Conservation (phyloP, 2,888 invertebrate genomes). For the Bruchidius siliquastri region DNA sequence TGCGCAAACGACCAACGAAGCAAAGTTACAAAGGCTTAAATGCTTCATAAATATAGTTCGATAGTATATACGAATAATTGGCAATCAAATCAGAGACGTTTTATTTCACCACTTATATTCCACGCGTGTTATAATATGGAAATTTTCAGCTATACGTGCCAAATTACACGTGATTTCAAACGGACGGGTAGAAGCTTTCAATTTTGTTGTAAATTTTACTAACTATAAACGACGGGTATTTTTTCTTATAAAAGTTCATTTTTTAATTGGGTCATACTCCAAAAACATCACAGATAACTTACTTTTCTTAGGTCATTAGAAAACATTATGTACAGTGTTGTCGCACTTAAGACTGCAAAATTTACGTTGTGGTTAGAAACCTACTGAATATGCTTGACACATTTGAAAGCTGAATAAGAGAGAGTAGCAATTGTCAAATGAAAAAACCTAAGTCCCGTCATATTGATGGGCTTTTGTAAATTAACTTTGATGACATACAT, state of each 20-base stretch:
- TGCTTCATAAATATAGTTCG: neutral
- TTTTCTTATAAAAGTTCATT: conserved; percentile 14
- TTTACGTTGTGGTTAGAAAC: neutral
- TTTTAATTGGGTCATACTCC: conserved; percentile 26
- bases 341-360: neutral
- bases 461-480: too few relatives aligned
- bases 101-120: conserved; percentile 3
- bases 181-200: conserved; percentile 24
- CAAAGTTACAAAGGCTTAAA: neutral
- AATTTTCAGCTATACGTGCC: neutral
- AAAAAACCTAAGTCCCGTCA: too few relatives aligned
- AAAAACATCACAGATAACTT: conserved; percentile 34
- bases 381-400: neutral
- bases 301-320: conserved; percentile 33
- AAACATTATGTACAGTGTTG: conserved; percentile 12
- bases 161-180: conserved; percentile 5
- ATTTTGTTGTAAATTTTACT: conserved; percentile 6
- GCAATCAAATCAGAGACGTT: neutral
- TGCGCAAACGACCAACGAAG: too few relatives aligned
- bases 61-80: neutral
- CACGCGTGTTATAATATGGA: neutral
- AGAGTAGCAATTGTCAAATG: too few relatives aligned
- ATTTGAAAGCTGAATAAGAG: neutral
- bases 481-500: too few relatives aligned
- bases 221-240: conserved; percentile 13